Conservation (phyloP, 2,888 invertebrate genomes). For the Andricus curvator region DNA sequence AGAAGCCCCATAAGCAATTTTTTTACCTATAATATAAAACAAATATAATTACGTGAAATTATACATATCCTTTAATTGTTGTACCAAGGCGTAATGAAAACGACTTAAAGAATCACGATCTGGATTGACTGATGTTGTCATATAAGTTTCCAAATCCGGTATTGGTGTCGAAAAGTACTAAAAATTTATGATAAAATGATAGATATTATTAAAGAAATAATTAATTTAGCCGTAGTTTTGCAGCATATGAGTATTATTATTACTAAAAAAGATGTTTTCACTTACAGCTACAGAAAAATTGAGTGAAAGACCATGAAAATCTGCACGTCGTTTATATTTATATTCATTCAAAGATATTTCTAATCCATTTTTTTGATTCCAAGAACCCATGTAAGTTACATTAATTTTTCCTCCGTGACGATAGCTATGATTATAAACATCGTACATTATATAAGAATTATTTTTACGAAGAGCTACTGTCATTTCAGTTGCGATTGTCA, state of each 20-base stretch:
- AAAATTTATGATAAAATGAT: not conserved
- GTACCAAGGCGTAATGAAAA: slow-evolving; percentile 82
- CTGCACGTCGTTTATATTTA: slow-evolving; percentile 67
- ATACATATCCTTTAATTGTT: slow-evolving; percentile 83
- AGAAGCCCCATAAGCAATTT: no score
- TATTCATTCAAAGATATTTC: slow-evolving; percentile 62
- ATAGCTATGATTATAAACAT: slow-evolving; percentile 69
- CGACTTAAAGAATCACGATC: slow-evolving; percentile 83
- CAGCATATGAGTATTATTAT: not conserved
- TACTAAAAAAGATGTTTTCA: not conserved
- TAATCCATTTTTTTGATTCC: slow-evolving; percentile 60
- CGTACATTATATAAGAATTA: slow-evolving; percentile 60
- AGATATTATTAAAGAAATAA: not conserved
- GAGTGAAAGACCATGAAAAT: slow-evolving; percentile 61
- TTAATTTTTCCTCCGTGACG: slow-evolving; percentile 66
- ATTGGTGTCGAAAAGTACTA: slow-evolving; percentile 48
- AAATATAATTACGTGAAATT: slow-evolving; percentile 82
- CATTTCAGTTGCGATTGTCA: slow-evolving; percentile 66
- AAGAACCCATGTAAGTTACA: slow-evolving; percentile 66
- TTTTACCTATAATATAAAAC: not conserved
- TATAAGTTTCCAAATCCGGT: slow-evolving; percentile 74
- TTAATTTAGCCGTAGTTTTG: no score
- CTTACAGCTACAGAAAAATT: slow-evolving; percentile 65
- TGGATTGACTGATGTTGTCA: slow-evolving; percentile 79
- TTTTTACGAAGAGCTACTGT: slow-evolving; percentile 56